Evolutionary conservation across 1,140 invertebrate species (phyloP).

Genomic region (Aphelenchoides fujianensis): DNA sequence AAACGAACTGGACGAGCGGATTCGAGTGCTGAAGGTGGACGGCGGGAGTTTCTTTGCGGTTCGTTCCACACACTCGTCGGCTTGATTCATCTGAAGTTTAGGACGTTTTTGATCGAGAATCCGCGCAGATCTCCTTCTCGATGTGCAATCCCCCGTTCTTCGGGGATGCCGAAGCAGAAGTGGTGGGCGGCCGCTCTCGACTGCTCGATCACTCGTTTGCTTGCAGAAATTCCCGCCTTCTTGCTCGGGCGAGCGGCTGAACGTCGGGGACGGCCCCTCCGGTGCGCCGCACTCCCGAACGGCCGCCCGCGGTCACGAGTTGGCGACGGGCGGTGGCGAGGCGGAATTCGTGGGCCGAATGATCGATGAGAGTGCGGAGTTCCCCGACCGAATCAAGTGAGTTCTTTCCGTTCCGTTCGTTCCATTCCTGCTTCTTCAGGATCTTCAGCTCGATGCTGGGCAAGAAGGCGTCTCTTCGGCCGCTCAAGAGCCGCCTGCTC

Average conservation of each 20-base stretch:
- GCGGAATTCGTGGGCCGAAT: slow-evolving; percentile 28
- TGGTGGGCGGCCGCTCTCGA: slow-evolving; percentile 64
- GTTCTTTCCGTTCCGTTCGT: not conserved
- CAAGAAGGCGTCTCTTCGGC: slow-evolving; percentile 5
- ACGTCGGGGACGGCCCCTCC: not conserved
- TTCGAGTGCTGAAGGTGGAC: slow-evolving; percentile 63
- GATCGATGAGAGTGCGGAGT: slow-evolving; percentile 39
- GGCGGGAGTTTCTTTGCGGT: slow-evolving; percentile 29
- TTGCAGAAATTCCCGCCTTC: slow-evolving; percentile 19
- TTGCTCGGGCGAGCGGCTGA: not conserved
- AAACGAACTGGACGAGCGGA: slow-evolving; percentile 71
- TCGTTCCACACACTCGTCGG: not conserved
- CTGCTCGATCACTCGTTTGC: not conserved
- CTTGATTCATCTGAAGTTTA: not conserved
- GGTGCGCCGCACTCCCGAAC: slow-evolving; percentile 29
- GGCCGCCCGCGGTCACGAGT: slow-evolving; percentile 21
- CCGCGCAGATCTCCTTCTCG: slow-evolving; percentile 70
- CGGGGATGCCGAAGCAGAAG: slow-evolving; percentile 70
- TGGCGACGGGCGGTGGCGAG: slow-evolving; percentile 34
- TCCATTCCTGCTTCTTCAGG: no score
- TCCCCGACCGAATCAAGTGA: slow-evolving; percentile 24
- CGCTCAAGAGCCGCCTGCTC: not conserved
- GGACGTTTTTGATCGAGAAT: slow-evolving; percentile 30
- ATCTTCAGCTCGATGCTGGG: slow-evolving; percentile 25
- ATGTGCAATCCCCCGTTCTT: slow-evolving; percentile 98